Base-by-base conservation (phyloP, 2,113 vertebrate genomes). In the Strix uralensis region DNA sequence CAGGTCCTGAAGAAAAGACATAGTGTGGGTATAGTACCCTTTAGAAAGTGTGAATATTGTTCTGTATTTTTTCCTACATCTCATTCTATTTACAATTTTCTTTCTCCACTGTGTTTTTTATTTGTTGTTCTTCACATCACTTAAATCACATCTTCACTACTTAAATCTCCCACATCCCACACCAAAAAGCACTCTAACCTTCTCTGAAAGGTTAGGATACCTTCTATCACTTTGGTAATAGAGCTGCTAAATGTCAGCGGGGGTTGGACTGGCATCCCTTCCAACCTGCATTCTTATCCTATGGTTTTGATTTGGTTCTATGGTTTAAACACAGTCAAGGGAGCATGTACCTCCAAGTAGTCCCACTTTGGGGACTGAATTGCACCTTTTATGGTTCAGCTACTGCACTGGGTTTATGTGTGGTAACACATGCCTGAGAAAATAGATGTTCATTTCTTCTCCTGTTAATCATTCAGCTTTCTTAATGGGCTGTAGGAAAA, bases 21-120 rank as follows among this genome's bases (percentile, higher is more conserved):
- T 4, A 25, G 3, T 21, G 14, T 52, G 13, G 3, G 1, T 75
- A 59, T 36, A 1, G 2, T 52, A 26, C 7, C 14, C 5, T 72
- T 81, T n/a, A 69, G 40, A 79, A 92, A 65, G 9, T 51, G 10
- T 27, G 27, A 63, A 6, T 29, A 40, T 29, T 59, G 27, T 57
- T 57, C 15, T 42, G 8, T n/a, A 51, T 57, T 71, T 65, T 62
- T 81, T 77, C 27, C 70, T 63, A 57, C 20, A 27, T 38, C 8
- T 32, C 15, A 26, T 90, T 58, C 22, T 26, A 40, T 40, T 77
- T 81, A 38, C n/a, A 65, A 1, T 16, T 86, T 75, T 26, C 11
- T 67, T 67, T 54, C 15, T 29, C 20, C 20, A 46, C 17, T 22
- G 30, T 42, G 11, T 55, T 90, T 75, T 81, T 61, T 10, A 47